Conservation (phyloP, 2,113 vertebrate species). For the Stomatorhinus ivindoensis region DNA sequence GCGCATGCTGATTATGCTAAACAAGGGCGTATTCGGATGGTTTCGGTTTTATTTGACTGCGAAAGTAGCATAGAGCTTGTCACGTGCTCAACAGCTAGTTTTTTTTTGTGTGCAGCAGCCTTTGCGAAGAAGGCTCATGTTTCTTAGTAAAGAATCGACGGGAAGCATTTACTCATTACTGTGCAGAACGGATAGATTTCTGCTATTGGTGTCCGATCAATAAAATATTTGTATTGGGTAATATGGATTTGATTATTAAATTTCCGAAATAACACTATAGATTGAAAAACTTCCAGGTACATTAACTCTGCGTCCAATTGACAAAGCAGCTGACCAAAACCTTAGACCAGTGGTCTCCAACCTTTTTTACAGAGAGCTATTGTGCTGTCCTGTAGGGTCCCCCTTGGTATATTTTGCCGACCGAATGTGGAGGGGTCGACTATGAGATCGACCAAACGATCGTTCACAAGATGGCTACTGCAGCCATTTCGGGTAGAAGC, state of each 20-base stretch:
- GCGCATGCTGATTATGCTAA: neutral
- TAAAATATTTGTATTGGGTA: neutral
- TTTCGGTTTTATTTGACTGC: neutral
- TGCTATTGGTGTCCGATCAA: neutral
- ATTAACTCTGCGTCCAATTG: neutral
- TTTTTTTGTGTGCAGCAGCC: neutral
- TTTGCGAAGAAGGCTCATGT: neutral
- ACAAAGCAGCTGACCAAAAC: neutral
- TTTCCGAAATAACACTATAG: neutral
- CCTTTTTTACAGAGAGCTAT: neutral
- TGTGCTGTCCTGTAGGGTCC: neutral
- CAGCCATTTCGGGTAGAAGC: neutral
- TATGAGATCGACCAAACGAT: neutral
- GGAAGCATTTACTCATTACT: neutral
- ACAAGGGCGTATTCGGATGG: neutral
- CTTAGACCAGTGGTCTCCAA: neutral
- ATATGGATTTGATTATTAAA: neutral
- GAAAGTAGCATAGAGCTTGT: neutral
- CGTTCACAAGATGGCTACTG: neutral
- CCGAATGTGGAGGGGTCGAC: neutral
- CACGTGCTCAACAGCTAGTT: neutral
- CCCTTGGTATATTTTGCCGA: neutral
- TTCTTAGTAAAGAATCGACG: neutral
- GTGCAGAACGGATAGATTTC: neutral
- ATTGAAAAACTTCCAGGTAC: neutral